phyloP scores from a whole-genome alignment of 2,113 vertebrate species.

The Theropithecus gelada region DNA sequence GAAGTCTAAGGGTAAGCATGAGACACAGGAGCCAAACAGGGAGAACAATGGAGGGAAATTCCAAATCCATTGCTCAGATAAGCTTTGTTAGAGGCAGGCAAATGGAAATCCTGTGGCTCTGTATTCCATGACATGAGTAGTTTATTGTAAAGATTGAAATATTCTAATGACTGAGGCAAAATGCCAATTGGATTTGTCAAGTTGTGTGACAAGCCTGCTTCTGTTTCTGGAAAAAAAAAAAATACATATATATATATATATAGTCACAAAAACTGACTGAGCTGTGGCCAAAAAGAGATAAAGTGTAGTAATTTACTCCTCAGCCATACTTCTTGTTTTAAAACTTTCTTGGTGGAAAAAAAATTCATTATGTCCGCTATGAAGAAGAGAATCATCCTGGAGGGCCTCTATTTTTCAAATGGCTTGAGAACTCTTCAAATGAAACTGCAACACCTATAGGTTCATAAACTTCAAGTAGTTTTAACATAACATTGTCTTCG shows the following conservation, averaged over 20 bases:
- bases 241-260: background rate
- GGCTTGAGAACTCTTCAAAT: background rate
- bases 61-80: background rate
- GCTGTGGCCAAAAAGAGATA: background rate
- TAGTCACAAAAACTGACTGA: background rate
- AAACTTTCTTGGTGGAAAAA: background rate
- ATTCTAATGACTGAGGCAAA: background rate
- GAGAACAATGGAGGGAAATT: background rate
- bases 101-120: background rate
- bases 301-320: background rate
- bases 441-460: background rate
- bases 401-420: background rate
- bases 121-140: background rate
- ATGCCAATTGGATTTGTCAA: background rate
- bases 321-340: background rate
- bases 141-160: background rate
- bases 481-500: background rate
- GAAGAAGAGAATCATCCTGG: background rate
- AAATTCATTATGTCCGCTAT: background rate
- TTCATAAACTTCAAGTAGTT: background rate
- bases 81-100: background rate
- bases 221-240: background rate
- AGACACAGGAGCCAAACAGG: background rate
- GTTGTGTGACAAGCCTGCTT: background rate
- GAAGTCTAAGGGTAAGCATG: background rate